Evolutionary conservation across 2,113 vertebrate species (phyloP), one percentile per base, ranked within the genome.

Genomic region (Austrofundulus limnaeus): DNA sequence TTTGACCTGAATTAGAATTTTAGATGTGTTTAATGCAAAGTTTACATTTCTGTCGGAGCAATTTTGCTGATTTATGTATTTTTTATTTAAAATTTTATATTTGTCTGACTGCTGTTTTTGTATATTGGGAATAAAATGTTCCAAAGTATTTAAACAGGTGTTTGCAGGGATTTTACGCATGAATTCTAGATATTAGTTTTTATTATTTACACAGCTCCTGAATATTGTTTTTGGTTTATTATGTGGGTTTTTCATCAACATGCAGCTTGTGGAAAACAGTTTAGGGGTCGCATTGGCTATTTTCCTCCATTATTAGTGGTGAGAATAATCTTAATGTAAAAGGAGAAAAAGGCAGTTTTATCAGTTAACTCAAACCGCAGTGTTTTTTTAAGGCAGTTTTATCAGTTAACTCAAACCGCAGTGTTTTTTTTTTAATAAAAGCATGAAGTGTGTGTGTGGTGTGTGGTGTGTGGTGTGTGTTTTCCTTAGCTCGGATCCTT

Each of bases 381-480:
- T 66, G 25, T 84, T 81, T 73, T 71, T 52, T n/a, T n/a, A n/a
- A n/a, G n/a, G n/a, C n/a, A n/a, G n/a, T n/a, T n/a, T n/a, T n/a
- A n/a, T n/a, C n/a, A 50, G 19, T 61, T 66, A 59, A 43, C 41
- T 24, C 34, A 1, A 49, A 66, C 55, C 5, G 31, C 54, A 70
- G 77, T 66, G 25, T 84, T 81, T 73, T 71, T 52, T n/a, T n/a
- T n/a, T n/a, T n/a, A n/a, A 66, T 54, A 21, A 67, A 62, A 28
- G 13, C 8, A 20, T 66, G 31, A 52, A 52, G 54, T 14, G 41
- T 56, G 17, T 46, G 1, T 79, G 68, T 75, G 31, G 1, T n/a
- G n/a, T n/a, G n/a, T n/a, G n/a, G 31, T 10, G 31, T 8, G 31
- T 34, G 4, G 31, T 34, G 31, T 34, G 31, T 34, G 31, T 34